Evolutionary conservation across 2,113 vertebrate genomes (phyloP).

Genomic region (Phodopus roborovskii): DNA sequence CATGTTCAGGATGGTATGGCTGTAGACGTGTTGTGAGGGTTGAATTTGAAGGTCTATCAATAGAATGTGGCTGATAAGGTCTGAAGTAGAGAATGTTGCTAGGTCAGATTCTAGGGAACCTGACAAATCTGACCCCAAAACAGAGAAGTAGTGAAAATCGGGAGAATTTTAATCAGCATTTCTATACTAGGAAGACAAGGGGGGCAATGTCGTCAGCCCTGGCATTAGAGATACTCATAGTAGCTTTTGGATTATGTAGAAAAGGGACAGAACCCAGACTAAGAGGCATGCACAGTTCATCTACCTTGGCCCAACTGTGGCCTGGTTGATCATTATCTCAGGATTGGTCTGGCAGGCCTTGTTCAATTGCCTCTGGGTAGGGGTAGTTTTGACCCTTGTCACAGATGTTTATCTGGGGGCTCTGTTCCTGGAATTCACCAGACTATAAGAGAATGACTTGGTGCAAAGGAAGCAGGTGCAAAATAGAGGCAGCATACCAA

Average conservation of each 20-base stretch:
- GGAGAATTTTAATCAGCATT: background rate
- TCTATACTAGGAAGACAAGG: background rate
- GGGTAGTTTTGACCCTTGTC: background rate
- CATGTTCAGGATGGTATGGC: background rate
- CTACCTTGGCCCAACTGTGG: background rate
- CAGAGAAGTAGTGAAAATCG: background rate
- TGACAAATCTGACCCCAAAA: background rate
- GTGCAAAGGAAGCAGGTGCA: background rate
- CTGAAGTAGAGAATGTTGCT: background rate
- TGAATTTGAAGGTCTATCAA: background rate
- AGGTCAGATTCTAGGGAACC: background rate
- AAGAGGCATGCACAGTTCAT: background rate
- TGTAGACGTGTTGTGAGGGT: background rate
- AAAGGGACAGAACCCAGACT: background rate
- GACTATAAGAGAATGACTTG: background rate
- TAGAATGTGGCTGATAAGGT: background rate
- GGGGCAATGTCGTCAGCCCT: too few relatives aligned
- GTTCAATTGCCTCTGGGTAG: background rate
- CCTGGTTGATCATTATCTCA: conserved; percentile 24
- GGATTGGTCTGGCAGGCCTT: background rate
- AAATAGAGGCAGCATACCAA: background rate
- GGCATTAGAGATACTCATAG: background rate
- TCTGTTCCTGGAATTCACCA: background rate
- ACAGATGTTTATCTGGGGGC: background rate
- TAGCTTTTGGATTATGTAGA: background rate